Conservation (phyloP, 1,140 invertebrate genomes). For the Bemisia tabaci region DNA sequence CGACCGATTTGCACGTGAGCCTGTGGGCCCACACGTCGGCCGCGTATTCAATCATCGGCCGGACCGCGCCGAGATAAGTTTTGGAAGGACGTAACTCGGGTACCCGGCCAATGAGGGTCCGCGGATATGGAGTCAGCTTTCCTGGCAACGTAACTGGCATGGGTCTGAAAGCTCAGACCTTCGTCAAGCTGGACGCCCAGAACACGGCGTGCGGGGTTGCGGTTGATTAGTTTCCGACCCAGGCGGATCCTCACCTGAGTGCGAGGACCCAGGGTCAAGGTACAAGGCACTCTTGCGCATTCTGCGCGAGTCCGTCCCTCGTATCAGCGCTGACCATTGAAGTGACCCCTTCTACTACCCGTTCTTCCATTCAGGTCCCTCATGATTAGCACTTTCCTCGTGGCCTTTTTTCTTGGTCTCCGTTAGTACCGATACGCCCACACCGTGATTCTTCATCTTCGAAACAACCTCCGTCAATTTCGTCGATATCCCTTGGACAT, state of each 20-base stretch:
- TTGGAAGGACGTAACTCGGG: neutral
- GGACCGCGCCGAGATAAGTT: neutral
- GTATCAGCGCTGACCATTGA: neutral
- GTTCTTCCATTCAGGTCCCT: too few species aligned
- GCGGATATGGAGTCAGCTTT: neutral
- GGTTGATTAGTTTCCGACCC: too few species aligned
- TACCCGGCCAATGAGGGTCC: neutral
- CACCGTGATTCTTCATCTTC: too few species aligned
- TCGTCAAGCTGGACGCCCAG: neutral
- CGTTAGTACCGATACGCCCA: too few species aligned
- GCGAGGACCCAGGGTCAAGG: too few species aligned
- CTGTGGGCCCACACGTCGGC: neutral
- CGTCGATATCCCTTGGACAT: too few species aligned
- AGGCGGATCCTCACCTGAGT: too few species aligned
- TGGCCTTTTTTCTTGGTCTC: too few species aligned
- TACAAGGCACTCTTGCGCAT: neutral
- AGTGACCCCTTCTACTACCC: neutral
- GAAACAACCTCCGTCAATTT: too few species aligned
- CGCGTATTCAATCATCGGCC: neutral
- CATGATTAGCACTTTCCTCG: too few species aligned
- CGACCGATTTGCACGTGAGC: accelerated
- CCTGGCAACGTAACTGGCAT: neutral
- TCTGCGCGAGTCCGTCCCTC: neutral
- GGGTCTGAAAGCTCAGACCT: neutral
- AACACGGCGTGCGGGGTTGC: neutral